Base-by-base conservation (phyloP, 2,113 vertebrate species). In the Neofelis nebulosa region DNA sequence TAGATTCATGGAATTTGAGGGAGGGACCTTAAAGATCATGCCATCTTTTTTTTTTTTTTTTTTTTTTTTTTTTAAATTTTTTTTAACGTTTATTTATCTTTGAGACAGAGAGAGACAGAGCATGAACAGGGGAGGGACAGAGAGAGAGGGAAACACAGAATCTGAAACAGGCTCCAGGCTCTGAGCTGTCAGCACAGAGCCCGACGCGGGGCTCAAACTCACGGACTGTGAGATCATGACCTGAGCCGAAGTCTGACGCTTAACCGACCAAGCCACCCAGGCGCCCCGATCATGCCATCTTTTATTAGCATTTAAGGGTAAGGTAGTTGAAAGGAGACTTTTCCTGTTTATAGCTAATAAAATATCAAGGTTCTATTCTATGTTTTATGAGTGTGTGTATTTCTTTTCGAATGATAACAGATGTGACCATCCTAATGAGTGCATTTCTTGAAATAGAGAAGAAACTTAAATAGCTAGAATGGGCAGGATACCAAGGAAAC, bases 401-500 rank as follows among this genome's bases (percentile, higher is more conserved):
- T 98, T 95, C 89, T 96, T 97, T 98, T 97, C 80, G 85, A 94
- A 33, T 95, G 65, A 38, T 96, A 87, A 91, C 96, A 97, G 96
- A 97, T 98, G 96, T 96, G 90, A 94, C 94, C 95, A 91, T 97
- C 76, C 57, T n/a, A 15, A 79, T 93, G 65, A 69, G 1, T 94
- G 31, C 86, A 80, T 97, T 97, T 55, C 95, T 97, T 96, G 96
- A 98, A 98, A 98, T 18, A 98, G 88, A 97, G 79, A 79, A 97
- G 88, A 97, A 98, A 96, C 89, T 96, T 96, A 96, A 97, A 98
- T 95, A 92, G 81, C 55, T 33, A 57, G 94, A 97, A 95, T 96
- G 91, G 96, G 96, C 90, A 96, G 12, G 4, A 91, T 96, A 97
- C 97, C 97, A 97, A 98, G 97, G 97, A 98, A 98, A 96, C 63